Evolutionary conservation across 2,113 vertebrate species (phyloP), one percentile per base, ranked within the genome.

Genomic region (Actenoides hombroni): DNA sequence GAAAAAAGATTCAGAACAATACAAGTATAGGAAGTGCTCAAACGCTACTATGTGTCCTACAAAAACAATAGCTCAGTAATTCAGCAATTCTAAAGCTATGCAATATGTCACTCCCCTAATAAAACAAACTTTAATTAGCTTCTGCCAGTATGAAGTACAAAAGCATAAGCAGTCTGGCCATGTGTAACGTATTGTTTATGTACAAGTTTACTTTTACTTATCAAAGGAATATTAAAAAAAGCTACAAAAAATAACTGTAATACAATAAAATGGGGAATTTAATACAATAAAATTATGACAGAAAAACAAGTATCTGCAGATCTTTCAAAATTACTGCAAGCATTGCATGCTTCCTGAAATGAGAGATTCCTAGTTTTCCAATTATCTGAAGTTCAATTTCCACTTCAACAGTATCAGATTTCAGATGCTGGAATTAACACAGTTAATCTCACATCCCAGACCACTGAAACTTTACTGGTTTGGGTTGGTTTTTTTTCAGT

Each of bases 181-280:
- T 0, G 0, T 9, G 64, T 14, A 5, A 8, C 54, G 60, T 16
- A n/a, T 8, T 8, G 1, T 44, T 69, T 54, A 49, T 20, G 18
- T 26, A 54, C 16, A 76, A 6, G 20, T 33, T 59, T 20, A 48
- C 8, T n/a, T n/a, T n/a, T n/a, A n/a, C n/a, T n/a, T n/a, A n/a
- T n/a, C n/a, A n/a, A n/a, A n/a, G n/a, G n/a, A n/a, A n/a, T n/a
- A n/a, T n/a, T n/a, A n/a, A n/a, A n/a, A 79, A 85, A 84, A 46
- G 21, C 9, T 61, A 69, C 49, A 4, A 3, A 61, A 59, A 70
- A 56, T 3, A 54, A 6, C 7, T 16, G 54, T 42, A n/a, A 53
- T 51, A 69, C 11, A 78, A 35, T 26, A 37, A 64, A 69, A 51
- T 5, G 1, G 21, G 48, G 21, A 48, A 48, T 39, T 63, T 42